These are phyloP conservation scores for Collichthys lucidus DNA, from an alignment of 2,113 vertebrate genomes.

Conservation along the genomic window DNA sequence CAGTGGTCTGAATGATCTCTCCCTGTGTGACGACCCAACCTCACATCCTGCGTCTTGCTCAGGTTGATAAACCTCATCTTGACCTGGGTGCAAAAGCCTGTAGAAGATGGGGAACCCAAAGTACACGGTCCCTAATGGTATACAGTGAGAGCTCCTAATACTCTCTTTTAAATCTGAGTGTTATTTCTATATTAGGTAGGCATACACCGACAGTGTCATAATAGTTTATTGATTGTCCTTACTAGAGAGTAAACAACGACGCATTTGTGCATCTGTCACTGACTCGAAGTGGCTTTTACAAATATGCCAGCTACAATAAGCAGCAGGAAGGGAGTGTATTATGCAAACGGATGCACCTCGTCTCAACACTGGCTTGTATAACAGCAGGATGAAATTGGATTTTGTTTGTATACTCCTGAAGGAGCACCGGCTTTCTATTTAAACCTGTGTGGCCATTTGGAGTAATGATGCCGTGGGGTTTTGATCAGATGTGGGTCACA, in stretches of 20 bases:
- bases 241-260: not conserved
- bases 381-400: not conserved
- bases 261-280: not conserved
- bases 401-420: not conserved
- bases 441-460: not conserved
- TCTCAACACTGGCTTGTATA: not conserved
- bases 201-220: too few species aligned
- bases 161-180: too few species aligned
- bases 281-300: not conserved
- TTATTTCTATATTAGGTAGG: not conserved
- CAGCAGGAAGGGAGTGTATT: not conserved
- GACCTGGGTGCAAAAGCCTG: not conserved
- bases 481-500: conserved; percentile 36
- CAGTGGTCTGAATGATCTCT: not conserved
- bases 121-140: not conserved
- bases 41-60: not conserved
- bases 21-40: not conserved
- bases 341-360: not conserved
- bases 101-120: not conserved
- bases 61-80: not conserved
- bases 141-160: not conserved
- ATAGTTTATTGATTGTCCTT: not conserved
- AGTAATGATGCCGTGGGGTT: not conserved
- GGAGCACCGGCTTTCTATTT: not conserved
- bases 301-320: not conserved